Evolutionary conservation across 64 coral and sea anemone genomes (phyloP), one percentile per base, ranked within the genome.

Genomic region (Pocillopora damicornis): DNA sequence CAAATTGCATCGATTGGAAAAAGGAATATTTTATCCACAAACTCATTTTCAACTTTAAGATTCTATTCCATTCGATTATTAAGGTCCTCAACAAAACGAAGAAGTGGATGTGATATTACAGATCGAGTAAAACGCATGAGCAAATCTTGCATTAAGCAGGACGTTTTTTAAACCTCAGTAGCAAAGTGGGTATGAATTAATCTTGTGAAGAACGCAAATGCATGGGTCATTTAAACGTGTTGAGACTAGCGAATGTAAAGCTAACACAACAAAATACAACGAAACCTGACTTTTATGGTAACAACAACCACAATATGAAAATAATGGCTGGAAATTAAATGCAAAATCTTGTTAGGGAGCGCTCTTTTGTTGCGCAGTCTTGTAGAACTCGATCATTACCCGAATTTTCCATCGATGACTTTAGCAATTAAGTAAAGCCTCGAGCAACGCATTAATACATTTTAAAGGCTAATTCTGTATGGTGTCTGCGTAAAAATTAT

Each of bases 361-460:
- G 23, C 57, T 72, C 51, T 37, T 25, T 58, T 18, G 15, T 18
- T 17, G n/a, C n/a, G 61, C 61, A 26, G 64, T 37, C 17, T n/a
- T 67, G 1, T 61, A 82, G 35, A 72, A 63, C 20, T 15, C 35
- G 22, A 13, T 45, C 67, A n/a, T 67, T 63, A 23, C 13, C 42
- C 42, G 42, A 57, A 18, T 38, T 83, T 42, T n/a, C 4, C 36
- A 35, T 42, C 22, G 36, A 58, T 37, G 20, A 66, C n/a, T 20
- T n/a, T 45, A 83, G 13, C 81, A 85, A 85, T 85, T 72, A 85
- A 45, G 8, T 20, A 65, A 18, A 45, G 38, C 65, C 26, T 51
- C 42, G 20, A 22, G 9, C 64, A 81, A 7, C 14, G 25, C 11
- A 85, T 72, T 13, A 85, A 73, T 57, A 36, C 13, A 73, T 85